Evolutionary conservation across 2,113 vertebrate genomes (phyloP).

Genomic region (Apteryx mantelli): DNA sequence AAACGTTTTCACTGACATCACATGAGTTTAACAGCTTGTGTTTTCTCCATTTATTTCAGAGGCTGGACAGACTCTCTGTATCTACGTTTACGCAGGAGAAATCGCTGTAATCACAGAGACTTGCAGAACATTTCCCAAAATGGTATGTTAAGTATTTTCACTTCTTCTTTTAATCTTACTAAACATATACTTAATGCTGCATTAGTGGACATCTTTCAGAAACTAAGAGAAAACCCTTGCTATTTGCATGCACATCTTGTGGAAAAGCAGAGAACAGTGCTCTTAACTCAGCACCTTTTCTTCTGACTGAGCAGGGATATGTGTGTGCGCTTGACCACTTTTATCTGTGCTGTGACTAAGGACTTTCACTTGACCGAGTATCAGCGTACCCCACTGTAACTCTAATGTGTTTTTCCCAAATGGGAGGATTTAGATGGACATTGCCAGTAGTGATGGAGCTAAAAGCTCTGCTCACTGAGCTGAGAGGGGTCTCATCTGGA

Average conservation of each 20-base stretch:
- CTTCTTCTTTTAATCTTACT: neutral
- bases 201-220: neutral
- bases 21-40: neutral
- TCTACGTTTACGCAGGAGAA: constrained; percentile 72
- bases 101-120: constrained; percentile 83
- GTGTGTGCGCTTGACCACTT: neutral
- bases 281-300: neutral
- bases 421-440: neutral
- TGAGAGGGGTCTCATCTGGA: neutral
- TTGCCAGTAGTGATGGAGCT: neutral
- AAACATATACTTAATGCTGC: neutral
- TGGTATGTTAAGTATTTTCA: constrained; percentile 53
- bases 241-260: neutral
- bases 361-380: neutral
- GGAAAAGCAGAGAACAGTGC: neutral
- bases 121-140: constrained; percentile 82
- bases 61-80: constrained; percentile 79
- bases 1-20: neutral
- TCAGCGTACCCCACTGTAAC: neutral
- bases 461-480: neutral
- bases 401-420: rapidly evolving
- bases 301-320: neutral
- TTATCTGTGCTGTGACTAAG: neutral
- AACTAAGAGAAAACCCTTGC: neutral
- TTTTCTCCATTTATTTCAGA: constrained; percentile 69